Evolutionary conservation across 1,140 invertebrate genomes (phyloP), one percentile per base, ranked within the genome.

Genomic region (Drosophila baimaii): DNA sequence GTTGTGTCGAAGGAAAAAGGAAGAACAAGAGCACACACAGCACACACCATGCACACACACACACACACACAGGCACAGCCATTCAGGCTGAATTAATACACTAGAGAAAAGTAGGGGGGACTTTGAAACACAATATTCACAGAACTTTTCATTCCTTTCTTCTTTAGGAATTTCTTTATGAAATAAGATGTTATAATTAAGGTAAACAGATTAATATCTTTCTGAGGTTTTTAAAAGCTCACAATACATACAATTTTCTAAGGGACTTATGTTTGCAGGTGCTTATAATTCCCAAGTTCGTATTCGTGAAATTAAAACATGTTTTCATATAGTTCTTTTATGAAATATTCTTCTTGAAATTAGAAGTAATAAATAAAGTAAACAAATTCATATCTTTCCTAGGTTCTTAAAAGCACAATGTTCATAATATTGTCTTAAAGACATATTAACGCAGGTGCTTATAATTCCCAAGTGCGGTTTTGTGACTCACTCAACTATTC

Each of bases 41-140:
- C 46, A 23, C 51, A 46, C 41, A 21, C 37, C n/a, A n/a, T n/a
- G n/a, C n/a, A n/a, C 62, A 55, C 61, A 31, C 49, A 19, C 52
- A 35, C 39, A 21, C 52, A 35, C 29, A 21, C 37, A 51, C 69
- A 58, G n/a, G 29, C 25, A 7, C 39, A 44, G 63, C 44, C 66
- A 72, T 79, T 65, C 44, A 8, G 29, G 46, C 80, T 76, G 77
- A 86, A 72, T 85, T 85, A 86, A 85, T 86, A 81, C 51, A 54
- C 51, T 35, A 21, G 29, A 21, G 1, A 21, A 33, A 52, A 52
- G 15, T 5, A 5, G 13, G 0, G 33, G 12, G 3, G 21, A 7
- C 7, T 10, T 33, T 52, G 49, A 7, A 5, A 8, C 0, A 49
- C 3, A 2, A 7, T 29, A 47, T 17, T 49, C 4, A 10, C 4